Percentiles rank a stretch among this genome's conserved stretches.
Conservation (phyloP, 2,888 invertebrate species). For the Leptodirus hochenwartii region DNA sequence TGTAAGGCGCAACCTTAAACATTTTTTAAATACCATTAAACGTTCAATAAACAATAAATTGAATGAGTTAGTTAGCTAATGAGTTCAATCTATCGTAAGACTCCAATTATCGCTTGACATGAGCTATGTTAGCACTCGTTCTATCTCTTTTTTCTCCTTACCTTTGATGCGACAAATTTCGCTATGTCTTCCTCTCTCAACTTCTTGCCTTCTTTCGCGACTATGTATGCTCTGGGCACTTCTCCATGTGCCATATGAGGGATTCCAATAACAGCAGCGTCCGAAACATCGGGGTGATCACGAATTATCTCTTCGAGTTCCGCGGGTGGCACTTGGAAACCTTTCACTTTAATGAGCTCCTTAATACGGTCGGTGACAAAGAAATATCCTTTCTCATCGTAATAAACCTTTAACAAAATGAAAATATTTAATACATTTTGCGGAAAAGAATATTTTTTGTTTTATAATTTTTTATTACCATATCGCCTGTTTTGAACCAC, state of each 20-base stretch:
- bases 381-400: conserved; percentile 43
- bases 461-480: too few relatives aligned
- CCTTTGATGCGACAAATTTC: too few relatives aligned
- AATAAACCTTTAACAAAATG: conserved; percentile 32
- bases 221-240: conserved; percentile 53
- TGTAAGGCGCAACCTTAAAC: conserved; percentile 59
- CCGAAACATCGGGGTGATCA: conserved; percentile 49
- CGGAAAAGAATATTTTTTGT: too few relatives aligned
- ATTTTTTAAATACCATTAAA: too few relatives aligned
- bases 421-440: too few relatives aligned
- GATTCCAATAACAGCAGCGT: conserved; percentile 66
- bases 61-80: too few relatives aligned
- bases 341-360: conserved; percentile 64
- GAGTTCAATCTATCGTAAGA: too few relatives aligned
- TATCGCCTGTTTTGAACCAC: conserved; percentile 59
- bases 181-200: conserved; percentile 37
- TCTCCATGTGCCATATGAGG: conserved; percentile 49
- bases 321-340: conserved; percentile 64
- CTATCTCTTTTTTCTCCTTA: too few relatives aligned
- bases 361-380: conserved; percentile 62
- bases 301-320: conserved; percentile 59
- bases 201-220: conserved; percentile 27
- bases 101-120: too few relatives aligned
- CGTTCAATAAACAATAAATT: too few relatives aligned
- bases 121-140: too few relatives aligned